Evolutionary conservation across 2,888 invertebrate species (phyloP).

Genomic region (Boloria euphrosyne): DNA sequence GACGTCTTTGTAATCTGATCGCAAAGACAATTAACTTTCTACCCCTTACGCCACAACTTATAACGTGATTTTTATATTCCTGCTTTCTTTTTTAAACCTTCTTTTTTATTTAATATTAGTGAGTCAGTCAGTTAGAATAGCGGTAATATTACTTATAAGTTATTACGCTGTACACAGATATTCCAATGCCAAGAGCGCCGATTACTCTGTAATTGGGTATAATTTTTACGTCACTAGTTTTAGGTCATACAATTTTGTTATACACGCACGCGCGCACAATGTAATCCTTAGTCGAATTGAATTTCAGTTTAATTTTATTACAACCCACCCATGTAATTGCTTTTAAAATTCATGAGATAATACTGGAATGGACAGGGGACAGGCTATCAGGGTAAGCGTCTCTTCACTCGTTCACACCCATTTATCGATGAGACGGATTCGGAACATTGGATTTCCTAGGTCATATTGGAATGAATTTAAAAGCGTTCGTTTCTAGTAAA

Average conservation of each 20-base stretch:
- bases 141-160: neutral
- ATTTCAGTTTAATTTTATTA: constrained; percentile 32
- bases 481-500: neutral
- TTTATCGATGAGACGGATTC: constrained; percentile 26
- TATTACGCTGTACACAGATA: constrained; percentile 41
- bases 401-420: constrained; percentile 29
- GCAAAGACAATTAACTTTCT: constrained; percentile 60
- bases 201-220: constrained; percentile 27
- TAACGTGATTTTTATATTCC: neutral
- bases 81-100: too few relatives aligned
- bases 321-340: constrained; percentile 33
- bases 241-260: constrained; percentile 18
- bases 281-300: neutral
- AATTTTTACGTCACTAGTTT: constrained; percentile 33
- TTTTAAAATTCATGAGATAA: constrained; percentile 40
- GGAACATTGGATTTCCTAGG: constrained; percentile 15
- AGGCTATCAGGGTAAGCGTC: constrained; percentile 32
- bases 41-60: constrained; percentile 41
- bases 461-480: constrained; percentile 11
- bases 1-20: constrained; percentile 47
- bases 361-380: constrained; percentile 22
- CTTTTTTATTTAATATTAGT: too few relatives aligned
- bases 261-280: constrained; percentile 8
- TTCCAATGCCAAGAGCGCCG: constrained; percentile 44
- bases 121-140: neutral